Conservation (phyloP, 2,888 invertebrate genomes). For the Siphlonurus alternatus region DNA sequence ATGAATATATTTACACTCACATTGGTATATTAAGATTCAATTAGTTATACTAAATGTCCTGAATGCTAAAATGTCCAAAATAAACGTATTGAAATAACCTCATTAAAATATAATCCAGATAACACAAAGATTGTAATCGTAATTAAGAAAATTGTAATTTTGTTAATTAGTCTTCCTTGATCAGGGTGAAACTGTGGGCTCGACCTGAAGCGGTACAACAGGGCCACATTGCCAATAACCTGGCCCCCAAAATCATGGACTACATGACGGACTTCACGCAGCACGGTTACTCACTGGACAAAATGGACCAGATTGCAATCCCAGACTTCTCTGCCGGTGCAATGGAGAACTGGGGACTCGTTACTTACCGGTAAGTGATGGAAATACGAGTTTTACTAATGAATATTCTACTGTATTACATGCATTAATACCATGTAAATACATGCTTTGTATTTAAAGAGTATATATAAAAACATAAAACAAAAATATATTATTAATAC, state of each 20-base stretch:
- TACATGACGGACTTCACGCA: constrained; percentile 58
- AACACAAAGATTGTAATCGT: no score
- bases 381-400: no score
- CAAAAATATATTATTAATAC: not conserved
- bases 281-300: constrained; percentile 54
- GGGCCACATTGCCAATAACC: constrained; percentile 51
- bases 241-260: constrained; percentile 55
- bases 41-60: no score
- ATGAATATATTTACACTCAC: no score
- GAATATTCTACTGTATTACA: no score
- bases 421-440: no score
- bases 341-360: constrained; percentile 73
- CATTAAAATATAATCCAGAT: no score
- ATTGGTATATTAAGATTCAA: no score
- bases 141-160: no score
- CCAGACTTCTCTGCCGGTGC: constrained; percentile 81
- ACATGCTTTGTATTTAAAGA: not conserved
- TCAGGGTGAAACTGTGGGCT: constrained; percentile 55
- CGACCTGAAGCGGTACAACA: constrained; percentile 55
- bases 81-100: no score
- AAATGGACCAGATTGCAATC: constrained; percentile 83
- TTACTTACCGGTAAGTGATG: constrained; percentile 53
- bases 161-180: no score
- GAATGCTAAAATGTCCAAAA: no score
- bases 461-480: not conserved